These are phyloP conservation scores for Drosophila diplacantha DNA, from an alignment of 2,888 invertebrate genomes.

Conservation along the genomic window DNA sequence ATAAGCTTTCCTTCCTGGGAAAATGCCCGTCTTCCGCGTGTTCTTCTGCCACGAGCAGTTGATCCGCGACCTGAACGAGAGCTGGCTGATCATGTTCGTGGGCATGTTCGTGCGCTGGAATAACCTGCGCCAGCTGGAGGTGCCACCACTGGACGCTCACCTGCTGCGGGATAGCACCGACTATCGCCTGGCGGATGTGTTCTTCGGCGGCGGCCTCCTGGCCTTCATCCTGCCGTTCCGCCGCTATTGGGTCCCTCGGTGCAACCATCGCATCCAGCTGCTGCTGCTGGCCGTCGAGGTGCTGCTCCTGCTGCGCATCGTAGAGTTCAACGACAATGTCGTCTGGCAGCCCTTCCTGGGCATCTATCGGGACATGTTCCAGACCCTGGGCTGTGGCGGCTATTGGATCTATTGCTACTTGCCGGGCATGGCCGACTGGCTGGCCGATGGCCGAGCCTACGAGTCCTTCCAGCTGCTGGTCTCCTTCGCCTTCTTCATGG, in stretches of 20 bases:
- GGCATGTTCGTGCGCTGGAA: neutral
- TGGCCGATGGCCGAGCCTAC: neutral
- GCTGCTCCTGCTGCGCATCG: neutral
- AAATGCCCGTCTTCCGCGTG: neutral
- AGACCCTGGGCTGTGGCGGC: neutral
- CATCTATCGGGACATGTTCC: constrained; percentile 3
- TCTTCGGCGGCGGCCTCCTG: constrained; percentile 1
- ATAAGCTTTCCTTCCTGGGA: too few species aligned
- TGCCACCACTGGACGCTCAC: neutral
- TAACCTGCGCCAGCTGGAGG: neutral
- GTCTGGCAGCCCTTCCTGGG: constrained; percentile 2
- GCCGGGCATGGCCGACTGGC: neutral
- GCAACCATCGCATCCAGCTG: neutral
- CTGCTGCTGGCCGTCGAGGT: neutral
- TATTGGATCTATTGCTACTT: neutral
- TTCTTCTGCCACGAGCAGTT: neutral
- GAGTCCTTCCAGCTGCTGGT: constrained; percentile 4
- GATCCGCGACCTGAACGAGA: neutral
- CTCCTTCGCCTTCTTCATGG: neutral
- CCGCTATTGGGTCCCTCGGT: neutral
- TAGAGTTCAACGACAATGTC: neutral
- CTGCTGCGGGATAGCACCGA: neutral
- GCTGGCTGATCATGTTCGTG: neutral
- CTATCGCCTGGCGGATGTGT: neutral
- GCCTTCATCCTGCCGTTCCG: neutral